phyloP scores from a whole-genome alignment of 2,797 vertebrate species.

The Lepus townsendii region DNA sequence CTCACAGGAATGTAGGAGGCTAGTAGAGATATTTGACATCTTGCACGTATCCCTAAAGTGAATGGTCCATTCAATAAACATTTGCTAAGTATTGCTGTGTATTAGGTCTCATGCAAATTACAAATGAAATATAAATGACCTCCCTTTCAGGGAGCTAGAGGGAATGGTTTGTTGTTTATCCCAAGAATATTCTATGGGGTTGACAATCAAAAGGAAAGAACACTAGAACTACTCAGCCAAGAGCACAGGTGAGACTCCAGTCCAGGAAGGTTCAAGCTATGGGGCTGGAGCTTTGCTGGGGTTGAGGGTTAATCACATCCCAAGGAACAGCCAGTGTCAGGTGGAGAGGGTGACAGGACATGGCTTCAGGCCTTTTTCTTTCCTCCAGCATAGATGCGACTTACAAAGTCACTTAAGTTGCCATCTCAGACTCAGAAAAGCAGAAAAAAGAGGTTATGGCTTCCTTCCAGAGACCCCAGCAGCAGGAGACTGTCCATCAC shows the following conservation, averaged over 20 bases:
- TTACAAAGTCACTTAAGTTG: constrained; percentile 8
- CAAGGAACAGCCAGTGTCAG: too few species aligned
- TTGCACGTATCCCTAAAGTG: not conserved
- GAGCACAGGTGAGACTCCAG: not conserved
- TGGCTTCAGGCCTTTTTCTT: not conserved
- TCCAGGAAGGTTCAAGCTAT: not conserved
- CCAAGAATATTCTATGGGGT: not conserved
- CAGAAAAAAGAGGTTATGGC: not conserved
- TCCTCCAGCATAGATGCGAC: not conserved
- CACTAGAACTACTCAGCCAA: not conserved
- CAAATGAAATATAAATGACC: constrained; percentile 8
- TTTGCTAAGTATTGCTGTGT: not conserved
- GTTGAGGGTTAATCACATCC: not conserved
- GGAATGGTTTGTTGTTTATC: not conserved
- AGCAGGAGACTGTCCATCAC: not conserved
- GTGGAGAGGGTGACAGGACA: not conserved
- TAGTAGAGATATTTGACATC: not conserved
- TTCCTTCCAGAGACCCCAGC: constrained; percentile 11
- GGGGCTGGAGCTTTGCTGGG: not conserved
- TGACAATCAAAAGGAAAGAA: not conserved
- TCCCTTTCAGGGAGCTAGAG: not conserved
- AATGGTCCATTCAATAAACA: not conserved
- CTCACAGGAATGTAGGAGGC: not conserved
- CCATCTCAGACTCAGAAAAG: constrained; percentile 17
- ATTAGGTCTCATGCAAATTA: not conserved